Conservation (phyloP, 2,888 invertebrate species). For the Athripsodes cinereus region DNA sequence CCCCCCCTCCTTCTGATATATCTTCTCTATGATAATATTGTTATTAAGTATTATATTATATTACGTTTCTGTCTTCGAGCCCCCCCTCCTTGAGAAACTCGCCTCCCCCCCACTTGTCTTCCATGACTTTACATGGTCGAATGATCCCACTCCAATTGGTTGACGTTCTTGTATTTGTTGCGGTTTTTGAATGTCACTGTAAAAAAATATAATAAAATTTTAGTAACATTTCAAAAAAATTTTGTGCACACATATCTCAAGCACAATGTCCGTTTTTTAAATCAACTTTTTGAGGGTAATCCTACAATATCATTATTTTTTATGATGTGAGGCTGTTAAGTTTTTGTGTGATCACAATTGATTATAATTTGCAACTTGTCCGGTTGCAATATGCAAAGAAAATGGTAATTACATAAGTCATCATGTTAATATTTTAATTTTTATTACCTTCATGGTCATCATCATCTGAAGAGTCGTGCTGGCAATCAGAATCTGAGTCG, state of each 20-base stretch:
- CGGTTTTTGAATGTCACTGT: constrained; percentile 29
- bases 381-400: too few relatives aligned
- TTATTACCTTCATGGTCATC: constrained; percentile 44
- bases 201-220: constrained; percentile 7
- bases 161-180: constrained; percentile 66
- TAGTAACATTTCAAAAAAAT: too few relatives aligned
- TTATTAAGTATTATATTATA: not conserved
- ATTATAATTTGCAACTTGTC: too few relatives aligned
- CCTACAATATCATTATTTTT: too few relatives aligned
- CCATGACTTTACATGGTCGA: constrained; percentile 60
- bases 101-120: not conserved
- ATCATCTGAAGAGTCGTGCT: constrained; percentile 54
- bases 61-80: constrained; percentile 3
- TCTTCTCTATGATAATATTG: not conserved
- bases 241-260: too few relatives aligned
- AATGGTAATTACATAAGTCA: too few relatives aligned
- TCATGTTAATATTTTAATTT: too few relatives aligned
- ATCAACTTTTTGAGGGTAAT: too few relatives aligned
- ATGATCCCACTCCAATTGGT: constrained; percentile 74
- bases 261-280: too few relatives aligned
- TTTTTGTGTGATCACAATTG: too few relatives aligned
- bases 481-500: constrained; percentile 47
- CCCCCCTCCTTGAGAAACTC: not conserved
- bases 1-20: not conserved
- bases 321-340: too few relatives aligned